Evolutionary conservation across 2,113 vertebrate genomes (phyloP).

Genomic region (Opisthocomus hoazin): DNA sequence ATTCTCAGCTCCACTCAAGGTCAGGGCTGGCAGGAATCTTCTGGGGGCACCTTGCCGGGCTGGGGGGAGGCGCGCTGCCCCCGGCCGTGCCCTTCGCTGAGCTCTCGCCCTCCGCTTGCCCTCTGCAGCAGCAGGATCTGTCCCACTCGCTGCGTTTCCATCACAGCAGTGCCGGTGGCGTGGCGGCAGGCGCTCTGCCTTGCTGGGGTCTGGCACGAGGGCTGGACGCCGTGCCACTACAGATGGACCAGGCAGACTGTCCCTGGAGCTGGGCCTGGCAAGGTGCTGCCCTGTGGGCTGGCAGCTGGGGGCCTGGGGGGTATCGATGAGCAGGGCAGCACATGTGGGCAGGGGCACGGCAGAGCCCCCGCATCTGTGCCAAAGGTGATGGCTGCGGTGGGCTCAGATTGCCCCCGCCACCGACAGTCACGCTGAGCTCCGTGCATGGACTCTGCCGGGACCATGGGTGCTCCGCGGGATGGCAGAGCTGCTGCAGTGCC

Average conservation of each 20-base stretch:
- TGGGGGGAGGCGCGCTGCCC: background rate
- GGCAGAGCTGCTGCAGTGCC: background rate
- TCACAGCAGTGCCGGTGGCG: accelerated
- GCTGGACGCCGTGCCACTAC: background rate
- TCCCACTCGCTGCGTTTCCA: background rate
- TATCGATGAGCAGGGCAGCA: background rate
- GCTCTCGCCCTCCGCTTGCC: background rate
- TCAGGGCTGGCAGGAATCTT: background rate
- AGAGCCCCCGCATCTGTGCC: accelerated
- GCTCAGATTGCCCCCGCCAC: background rate
- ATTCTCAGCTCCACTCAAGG: background rate
- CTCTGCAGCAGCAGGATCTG: background rate
- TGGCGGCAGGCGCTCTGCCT: background rate
- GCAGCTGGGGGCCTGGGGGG: accelerated
- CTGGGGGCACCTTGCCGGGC: background rate
- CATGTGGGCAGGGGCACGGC: background rate
- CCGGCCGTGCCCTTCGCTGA: accelerated
- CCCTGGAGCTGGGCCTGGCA: background rate
- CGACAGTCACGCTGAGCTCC: background rate
- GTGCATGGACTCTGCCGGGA: background rate
- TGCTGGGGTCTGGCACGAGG: background rate
- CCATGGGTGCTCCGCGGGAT: accelerated
- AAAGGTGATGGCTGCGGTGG: accelerated
- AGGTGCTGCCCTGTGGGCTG: background rate
- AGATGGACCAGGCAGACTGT: conserved; percentile 8